A percentile compares a stretch with the other conserved stretches of the same genome.
Evolutionary conservation across 2,797 vertebrate species (phyloP).

Genomic region (Micromesistius poutassou): DNA sequence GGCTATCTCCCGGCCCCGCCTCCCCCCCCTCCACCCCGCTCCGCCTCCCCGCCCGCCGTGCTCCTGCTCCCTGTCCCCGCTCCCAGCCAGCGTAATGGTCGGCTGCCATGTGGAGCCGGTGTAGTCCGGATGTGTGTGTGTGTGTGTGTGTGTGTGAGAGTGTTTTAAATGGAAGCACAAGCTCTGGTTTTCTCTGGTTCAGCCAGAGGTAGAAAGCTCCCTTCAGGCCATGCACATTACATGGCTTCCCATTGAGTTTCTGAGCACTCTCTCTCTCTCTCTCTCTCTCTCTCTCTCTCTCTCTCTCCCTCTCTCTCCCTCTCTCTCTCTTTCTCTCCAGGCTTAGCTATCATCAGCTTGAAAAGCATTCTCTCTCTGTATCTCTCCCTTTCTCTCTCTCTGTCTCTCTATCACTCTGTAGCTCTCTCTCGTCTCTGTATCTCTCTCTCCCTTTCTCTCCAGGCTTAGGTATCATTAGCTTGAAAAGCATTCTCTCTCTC

Average conservation of each 20-base stretch:
- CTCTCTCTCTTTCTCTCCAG: background rate
- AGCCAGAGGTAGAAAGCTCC: conserved; percentile 52
- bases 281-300: background rate
- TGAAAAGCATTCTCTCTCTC: too few relatives aligned
- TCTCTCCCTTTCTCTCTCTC: background rate
- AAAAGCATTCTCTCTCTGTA: background rate
- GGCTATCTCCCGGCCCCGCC: background rate
- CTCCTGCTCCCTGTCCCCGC: background rate
- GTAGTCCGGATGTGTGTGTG: background rate
- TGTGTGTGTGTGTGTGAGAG: conserved; percentile 8
- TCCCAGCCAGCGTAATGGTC: conserved; percentile 2
- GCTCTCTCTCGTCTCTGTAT: too few relatives aligned
- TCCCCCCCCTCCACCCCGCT: background rate
- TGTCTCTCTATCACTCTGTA: too few relatives aligned
- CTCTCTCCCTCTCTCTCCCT: background rate
- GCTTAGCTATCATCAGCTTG: too few relatives aligned
- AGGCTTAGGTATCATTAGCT: too few relatives aligned
- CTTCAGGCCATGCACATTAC: conserved; percentile 32
- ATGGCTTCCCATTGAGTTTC: conserved; percentile 9
- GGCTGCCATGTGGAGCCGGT: background rate
- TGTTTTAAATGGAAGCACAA: conserved; percentile 54
- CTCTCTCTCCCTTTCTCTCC: background rate
- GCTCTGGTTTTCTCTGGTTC: conserved; percentile 40
- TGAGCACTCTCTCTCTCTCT: conserved; percentile 4
- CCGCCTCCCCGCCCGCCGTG: background rate